A percentile compares a stretch with the other conserved stretches of the same genome.
Conservation (phyloP, 2,113 vertebrate genomes). For the Scolopax mira region DNA sequence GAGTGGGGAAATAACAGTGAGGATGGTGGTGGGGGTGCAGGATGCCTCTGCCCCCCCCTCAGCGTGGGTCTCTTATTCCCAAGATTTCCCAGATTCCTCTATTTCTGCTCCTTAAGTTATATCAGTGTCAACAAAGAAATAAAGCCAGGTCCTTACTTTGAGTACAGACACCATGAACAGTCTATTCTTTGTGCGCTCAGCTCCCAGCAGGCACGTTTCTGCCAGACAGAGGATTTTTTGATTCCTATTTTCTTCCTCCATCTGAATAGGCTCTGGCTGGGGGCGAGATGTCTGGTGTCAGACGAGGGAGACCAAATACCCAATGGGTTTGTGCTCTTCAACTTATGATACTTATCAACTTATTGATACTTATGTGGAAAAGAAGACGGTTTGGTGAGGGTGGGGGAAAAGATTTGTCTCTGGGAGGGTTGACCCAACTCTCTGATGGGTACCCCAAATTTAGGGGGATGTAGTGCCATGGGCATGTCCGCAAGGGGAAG, state of each 20-base stretch:
- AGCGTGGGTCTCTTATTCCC: not conserved
- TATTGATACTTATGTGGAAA: accelerated
- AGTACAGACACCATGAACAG: constrained; percentile 21
- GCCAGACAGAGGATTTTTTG: constrained; percentile 9
- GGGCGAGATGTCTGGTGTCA: not conserved
- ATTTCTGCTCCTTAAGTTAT: constrained; percentile 20
- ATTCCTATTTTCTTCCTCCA: not conserved
- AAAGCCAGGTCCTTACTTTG: constrained; percentile 51
- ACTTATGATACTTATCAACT: too few species aligned
- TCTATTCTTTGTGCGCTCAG: not conserved
- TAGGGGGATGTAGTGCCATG: not conserved
- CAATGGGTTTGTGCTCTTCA: not conserved
- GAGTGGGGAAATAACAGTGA: not conserved
- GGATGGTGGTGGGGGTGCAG: accelerated
- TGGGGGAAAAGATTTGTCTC: not conserved
- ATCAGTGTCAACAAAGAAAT: constrained; percentile 42
- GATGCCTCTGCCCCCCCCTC: not conserved
- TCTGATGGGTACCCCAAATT: accelerated
- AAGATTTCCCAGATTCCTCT: not conserved
- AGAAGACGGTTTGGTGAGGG: not conserved
- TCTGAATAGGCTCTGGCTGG: not conserved
- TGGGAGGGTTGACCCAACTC: accelerated
- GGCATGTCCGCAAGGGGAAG: not conserved
- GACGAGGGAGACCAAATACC: not conserved
- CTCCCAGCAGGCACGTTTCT: constrained; percentile 1